These are phyloP conservation scores for Atherinosoma microstoma DNA, from an alignment of 2,797 vertebrate genomes.

Conservation along the genomic window DNA sequence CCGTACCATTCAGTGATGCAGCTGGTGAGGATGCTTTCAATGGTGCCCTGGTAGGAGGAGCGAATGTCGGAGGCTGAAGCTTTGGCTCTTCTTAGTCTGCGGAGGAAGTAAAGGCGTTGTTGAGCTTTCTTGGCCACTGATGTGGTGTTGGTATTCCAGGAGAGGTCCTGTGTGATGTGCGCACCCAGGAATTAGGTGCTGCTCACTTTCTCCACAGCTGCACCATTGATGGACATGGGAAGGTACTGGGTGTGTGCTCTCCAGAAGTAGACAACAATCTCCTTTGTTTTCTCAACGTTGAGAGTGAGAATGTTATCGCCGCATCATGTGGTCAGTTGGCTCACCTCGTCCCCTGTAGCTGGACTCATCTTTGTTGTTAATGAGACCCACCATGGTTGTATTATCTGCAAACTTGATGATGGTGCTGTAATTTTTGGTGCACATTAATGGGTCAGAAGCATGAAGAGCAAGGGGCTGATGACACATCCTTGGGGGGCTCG, in stretches of 20 bases:
- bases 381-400: too few species aligned
- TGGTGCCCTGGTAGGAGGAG: not conserved
- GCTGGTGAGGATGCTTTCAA: not conserved
- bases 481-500: too few species aligned
- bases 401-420: too few species aligned
- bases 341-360: not conserved
- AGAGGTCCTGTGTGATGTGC: not conserved
- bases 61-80: not conserved
- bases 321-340: not conserved
- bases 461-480: too few species aligned
- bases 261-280: not conserved
- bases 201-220: not conserved
- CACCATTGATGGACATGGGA: not conserved
- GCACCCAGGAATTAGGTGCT: not conserved
- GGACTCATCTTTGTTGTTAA: not conserved
- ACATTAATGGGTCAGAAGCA: too few species aligned
- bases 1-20: not conserved
- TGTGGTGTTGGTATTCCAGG: not conserved
- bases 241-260: not conserved
- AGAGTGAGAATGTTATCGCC: not conserved
- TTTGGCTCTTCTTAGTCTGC: not conserved
- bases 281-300: not conserved
- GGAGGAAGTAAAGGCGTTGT: too few species aligned
- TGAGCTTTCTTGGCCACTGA: not conserved
- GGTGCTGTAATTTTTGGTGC: too few species aligned